phyloP scores from a whole-genome alignment of 2,888 invertebrate genomes.

The Agrotis segetum region DNA sequence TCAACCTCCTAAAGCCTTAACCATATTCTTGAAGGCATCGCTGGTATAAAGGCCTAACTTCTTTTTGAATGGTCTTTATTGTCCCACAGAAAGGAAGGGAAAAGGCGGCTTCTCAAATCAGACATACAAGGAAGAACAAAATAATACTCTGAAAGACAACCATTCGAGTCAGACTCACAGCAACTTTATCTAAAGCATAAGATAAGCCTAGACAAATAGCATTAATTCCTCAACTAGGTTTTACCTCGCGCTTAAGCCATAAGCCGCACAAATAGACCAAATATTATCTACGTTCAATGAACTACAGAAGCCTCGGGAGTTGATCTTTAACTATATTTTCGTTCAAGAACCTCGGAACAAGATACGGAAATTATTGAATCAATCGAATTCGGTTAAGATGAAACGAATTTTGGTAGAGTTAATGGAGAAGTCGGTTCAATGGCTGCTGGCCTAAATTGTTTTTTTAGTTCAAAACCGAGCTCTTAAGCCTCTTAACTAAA shows the following conservation, averaged over 20 bases:
- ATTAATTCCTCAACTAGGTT: background rate
- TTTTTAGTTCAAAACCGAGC: conserved; percentile 9
- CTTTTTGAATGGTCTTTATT: too few species aligned
- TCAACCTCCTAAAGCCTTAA: too few species aligned
- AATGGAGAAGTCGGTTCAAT: conserved; percentile 30
- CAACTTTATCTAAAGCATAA: background rate
- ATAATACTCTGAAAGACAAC: background rate
- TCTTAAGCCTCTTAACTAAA: conserved; percentile 18
- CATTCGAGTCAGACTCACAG: background rate
- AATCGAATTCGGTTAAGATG: conserved; percentile 31
- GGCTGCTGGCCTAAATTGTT: conserved; percentile 23
- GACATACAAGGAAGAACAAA: background rate
- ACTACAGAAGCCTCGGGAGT: conserved; percentile 21
- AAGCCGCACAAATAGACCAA: conserved; percentile 2
- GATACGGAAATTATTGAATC: conserved; percentile 46
- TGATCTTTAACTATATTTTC: conserved; percentile 28
- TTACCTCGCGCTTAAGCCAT: background rate
- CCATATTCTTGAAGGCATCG: fast-evolving
- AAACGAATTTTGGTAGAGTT: conserved; percentile 31
- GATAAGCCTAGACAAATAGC: conserved; percentile 16
- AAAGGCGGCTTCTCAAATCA: too few species aligned
- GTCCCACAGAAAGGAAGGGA: too few species aligned
- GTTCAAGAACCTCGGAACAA: conserved; percentile 23
- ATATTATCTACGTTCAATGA: conserved; percentile 33
- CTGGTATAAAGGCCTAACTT: background rate